These are phyloP conservation scores for Junonia oenone DNA, from an alignment of 2,888 invertebrate species.

Conservation along the genomic window DNA sequence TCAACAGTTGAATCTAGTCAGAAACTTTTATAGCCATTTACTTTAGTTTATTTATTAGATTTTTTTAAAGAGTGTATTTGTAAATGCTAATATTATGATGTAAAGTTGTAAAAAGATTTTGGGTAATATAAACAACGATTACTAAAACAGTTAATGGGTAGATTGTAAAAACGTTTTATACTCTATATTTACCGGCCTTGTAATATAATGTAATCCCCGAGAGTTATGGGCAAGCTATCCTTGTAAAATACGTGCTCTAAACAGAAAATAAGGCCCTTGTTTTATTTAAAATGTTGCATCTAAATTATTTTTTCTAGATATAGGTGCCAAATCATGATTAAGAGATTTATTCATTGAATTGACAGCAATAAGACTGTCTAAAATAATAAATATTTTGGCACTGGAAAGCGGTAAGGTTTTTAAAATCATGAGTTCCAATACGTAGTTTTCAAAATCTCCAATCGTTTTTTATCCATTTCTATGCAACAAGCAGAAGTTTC, in stretches of 20 bases:
- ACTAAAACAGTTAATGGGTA: slow-evolving; percentile 36
- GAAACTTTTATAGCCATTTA: slow-evolving; percentile 29
- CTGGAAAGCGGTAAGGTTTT: too few relatives aligned
- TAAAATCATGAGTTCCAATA: too few relatives aligned
- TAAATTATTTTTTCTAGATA: background rate
- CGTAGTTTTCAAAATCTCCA: too few relatives aligned
- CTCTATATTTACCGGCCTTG: slow-evolving; percentile 22
- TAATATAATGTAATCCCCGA: slow-evolving; percentile 12
- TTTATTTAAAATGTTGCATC: background rate
- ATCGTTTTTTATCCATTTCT: too few relatives aligned
- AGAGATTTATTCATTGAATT: too few relatives aligned
- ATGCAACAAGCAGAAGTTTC: too few relatives aligned
- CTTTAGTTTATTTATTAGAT: background rate
- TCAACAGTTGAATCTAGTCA: slow-evolving; percentile 35
- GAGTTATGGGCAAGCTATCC: slow-evolving; percentile 5
- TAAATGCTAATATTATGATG: slow-evolving; percentile 25
- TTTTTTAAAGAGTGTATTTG: slow-evolving; percentile 23
- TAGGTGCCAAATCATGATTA: background rate
- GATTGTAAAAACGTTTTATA: slow-evolving; percentile 48
- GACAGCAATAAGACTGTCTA: too few relatives aligned
- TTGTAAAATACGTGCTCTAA: slow-evolving; percentile 7
- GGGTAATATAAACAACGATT: slow-evolving; percentile 54
- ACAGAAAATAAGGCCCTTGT: slow-evolving; percentile 8
- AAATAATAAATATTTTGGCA: too few relatives aligned
- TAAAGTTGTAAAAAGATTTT: slow-evolving; percentile 51